A percentile compares a stretch with the other conserved stretches of the same genome.
Conservation (phyloP, 2,888 invertebrate species). For the Lithophane ornitopus region DNA sequence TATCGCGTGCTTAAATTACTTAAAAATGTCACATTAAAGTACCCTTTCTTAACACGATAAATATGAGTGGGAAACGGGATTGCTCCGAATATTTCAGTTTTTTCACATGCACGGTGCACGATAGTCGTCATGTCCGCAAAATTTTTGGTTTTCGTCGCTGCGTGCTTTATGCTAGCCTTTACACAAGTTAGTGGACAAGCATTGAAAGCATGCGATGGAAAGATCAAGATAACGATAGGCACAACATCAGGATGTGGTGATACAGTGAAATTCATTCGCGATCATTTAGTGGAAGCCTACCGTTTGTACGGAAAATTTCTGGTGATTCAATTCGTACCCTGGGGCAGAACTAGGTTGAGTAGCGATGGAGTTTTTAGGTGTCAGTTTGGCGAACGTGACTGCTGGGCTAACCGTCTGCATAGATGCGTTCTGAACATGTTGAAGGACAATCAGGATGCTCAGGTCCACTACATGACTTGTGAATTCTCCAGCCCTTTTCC, state of each 20-base stretch:
- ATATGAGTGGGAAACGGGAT: constrained; percentile 35
- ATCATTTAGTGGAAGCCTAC: constrained; percentile 77
- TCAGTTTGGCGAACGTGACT: constrained; percentile 79
- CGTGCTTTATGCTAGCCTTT: constrained; percentile 60
- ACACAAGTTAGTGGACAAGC: constrained; percentile 52
- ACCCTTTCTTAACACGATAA: constrained; percentile 22
- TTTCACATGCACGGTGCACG: constrained; percentile 28
- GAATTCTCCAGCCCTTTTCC: constrained; percentile 79
- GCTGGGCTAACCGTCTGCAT: constrained; percentile 85
- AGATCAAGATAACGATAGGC: constrained; percentile 79
- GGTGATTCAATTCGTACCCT: constrained; percentile 84
- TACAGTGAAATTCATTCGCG: constrained; percentile 77
- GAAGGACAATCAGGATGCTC: constrained; percentile 76
- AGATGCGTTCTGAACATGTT: constrained; percentile 81
- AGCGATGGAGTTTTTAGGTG: constrained; percentile 75
- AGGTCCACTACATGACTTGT: constrained; percentile 83
- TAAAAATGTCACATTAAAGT: constrained; percentile 33
- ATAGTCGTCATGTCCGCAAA: constrained; percentile 69
- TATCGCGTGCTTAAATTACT: constrained; percentile 44
- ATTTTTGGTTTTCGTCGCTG: constrained; percentile 43
- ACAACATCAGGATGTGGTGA: constrained; percentile 83
- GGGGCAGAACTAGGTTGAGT: constrained; percentile 81
- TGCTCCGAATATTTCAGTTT: constrained; percentile 59
- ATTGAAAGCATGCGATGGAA: constrained; percentile 77
- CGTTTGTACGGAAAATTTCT: constrained; percentile 77